Percentiles rank a stretch among this genome's conserved stretches.
phyloP scores from a whole-genome alignment of 92 coral and sea anemone species.

The Siderastrea siderea region DNA sequence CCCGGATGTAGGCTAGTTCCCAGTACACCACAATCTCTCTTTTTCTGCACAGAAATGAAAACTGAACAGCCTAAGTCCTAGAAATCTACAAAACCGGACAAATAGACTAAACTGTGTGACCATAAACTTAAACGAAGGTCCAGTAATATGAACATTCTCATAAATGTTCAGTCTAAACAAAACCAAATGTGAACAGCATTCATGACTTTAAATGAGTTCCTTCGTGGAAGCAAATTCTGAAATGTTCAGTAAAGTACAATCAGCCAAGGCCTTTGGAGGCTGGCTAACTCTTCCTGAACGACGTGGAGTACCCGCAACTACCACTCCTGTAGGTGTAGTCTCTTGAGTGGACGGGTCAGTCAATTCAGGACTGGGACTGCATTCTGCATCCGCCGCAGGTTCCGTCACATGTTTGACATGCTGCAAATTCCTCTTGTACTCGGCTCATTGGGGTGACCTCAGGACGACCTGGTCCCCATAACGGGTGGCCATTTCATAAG shows the following conservation, averaged over 20 bases:
- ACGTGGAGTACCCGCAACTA: not conserved
- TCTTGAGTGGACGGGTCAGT: not conserved
- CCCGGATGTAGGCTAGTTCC: no score
- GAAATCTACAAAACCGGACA: not conserved
- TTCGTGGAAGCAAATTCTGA: not conserved
- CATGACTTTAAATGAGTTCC: not conserved
- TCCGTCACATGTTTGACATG: slow-evolving; percentile 35
- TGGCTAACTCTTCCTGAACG: slow-evolving; percentile 37
- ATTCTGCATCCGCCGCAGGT: not conserved
- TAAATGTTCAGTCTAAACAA: not conserved
- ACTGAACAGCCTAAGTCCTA: not conserved
- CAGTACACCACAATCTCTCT: not conserved
- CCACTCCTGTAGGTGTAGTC: not conserved
- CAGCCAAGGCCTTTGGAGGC: slow-evolving; percentile 39
- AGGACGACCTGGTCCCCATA: slow-evolving; percentile 62
- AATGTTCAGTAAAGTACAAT: slow-evolving; percentile 24
- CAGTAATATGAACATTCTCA: not conserved
- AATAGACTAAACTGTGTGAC: not conserved
- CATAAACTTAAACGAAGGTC: not conserved
- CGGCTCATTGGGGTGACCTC: slow-evolving; percentile 58
- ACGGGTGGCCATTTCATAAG: slow-evolving; percentile 50
- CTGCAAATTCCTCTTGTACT: slow-evolving; percentile 62
- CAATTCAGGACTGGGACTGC: not conserved
- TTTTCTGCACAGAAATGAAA: not conserved
- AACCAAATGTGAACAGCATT: not conserved